phyloP scores from a whole-genome alignment of 2,797 vertebrate species.

The Limnodromus scolopaceus region DNA sequence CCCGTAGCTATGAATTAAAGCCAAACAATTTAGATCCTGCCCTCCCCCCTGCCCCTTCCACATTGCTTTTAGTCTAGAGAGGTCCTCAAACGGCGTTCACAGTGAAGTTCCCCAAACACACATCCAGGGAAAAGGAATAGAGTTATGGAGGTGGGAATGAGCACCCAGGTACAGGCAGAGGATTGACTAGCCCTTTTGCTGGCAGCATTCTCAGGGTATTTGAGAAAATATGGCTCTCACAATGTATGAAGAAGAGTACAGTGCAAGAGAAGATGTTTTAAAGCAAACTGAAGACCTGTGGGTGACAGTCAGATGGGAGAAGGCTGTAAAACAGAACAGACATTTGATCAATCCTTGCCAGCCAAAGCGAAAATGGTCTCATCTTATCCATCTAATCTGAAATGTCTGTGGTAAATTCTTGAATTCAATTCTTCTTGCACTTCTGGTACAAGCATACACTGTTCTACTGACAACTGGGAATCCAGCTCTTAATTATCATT shows the following conservation, averaged over 20 bases:
- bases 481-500: slow-evolving; percentile 36
- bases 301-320: not conserved
- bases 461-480: not conserved
- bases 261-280: not conserved
- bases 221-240: not conserved
- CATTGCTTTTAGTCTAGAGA: not conserved
- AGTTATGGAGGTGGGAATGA: not conserved
- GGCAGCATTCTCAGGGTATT: not conserved
- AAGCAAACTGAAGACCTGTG: not conserved
- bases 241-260: not conserved
- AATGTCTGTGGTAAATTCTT: not conserved
- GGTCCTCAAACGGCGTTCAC: not conserved
- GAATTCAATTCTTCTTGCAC: not conserved
- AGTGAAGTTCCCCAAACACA: not conserved
- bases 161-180: not conserved
- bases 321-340: not conserved
- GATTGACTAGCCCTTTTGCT: not conserved
- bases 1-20: not conserved
- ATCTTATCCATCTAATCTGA: not conserved
- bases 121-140: not conserved
- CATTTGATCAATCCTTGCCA: not conserved
- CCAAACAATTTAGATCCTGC: not conserved
- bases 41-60: not conserved
- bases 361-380: not conserved
- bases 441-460: not conserved